Base-by-base conservation (phyloP, 1,140 invertebrate genomes). In the Phenacoccus solenopsis region DNA sequence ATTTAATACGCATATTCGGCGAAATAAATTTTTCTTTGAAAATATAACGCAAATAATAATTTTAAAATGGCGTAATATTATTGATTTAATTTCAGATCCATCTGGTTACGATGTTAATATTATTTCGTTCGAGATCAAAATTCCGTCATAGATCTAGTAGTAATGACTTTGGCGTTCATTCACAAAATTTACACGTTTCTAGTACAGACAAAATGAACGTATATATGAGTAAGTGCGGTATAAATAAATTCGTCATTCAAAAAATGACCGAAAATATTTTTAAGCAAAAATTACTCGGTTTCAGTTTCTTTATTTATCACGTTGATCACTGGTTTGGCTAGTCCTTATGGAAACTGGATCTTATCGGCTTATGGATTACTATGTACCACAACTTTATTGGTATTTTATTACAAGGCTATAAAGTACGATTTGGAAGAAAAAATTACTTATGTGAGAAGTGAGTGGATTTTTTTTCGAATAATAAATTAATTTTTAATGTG, bases 31-130 rank as follows among this genome's bases (percentile, higher is more conserved):
- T n/a, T n/a, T n/a, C n/a, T n/a, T n/a, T n/a, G n/a, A n/a, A n/a
- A n/a, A n/a, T n/a, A n/a, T n/a, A n/a, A n/a, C n/a, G n/a, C n/a
- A n/a, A 49, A 16, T 49, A 49, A 49, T 49, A 49, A 49, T 16
- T 16, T 32, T 32, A 32, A 49, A 16, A 9, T 49, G 38, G 38
- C 38, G 5, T 49, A 49, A 32, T 32, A 7, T 5, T 32, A 7
- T 32, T 32, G 13, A 49, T 49, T 49, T 49, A 49, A 16, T 49
- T 49, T 16, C 38, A 49, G 38, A 16, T n/a, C 20, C 38, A 49
- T 49, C 38, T n/a, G n/a, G n/a, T n/a, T n/a, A n/a, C n/a, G n/a
- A 49, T 49, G 38, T 49, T 49, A n/a, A 49, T 49, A n/a, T 49
- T 49, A 49, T 49, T 49, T 16, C 38, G 38, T 16, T 49, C 38